phyloP scores from a whole-genome alignment of 2,888 invertebrate genomes.

The Papilio demoleus region DNA sequence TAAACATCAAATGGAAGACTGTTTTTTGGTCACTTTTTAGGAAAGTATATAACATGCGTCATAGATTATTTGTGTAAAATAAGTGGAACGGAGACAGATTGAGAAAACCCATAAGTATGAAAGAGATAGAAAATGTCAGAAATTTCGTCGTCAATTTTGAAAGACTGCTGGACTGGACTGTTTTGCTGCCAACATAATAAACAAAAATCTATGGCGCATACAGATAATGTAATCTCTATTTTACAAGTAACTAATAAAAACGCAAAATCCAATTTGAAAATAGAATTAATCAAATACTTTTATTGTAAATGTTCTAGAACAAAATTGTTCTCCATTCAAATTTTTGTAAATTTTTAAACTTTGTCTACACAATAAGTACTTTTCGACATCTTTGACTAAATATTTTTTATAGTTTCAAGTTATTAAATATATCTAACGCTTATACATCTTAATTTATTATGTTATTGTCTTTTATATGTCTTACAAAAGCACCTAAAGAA shows the following conservation, averaged over 20 bases:
- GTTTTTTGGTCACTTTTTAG: conserved; percentile 33
- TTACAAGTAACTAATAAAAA: not conserved
- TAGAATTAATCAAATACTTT: not conserved
- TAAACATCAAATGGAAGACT: conserved; percentile 42
- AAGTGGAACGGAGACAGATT: not conserved
- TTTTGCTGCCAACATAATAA: not conserved
- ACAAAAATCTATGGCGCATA: not conserved
- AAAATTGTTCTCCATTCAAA: too few relatives aligned
- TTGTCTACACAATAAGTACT: too few relatives aligned
- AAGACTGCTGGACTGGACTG: not conserved
- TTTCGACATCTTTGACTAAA: not conserved
- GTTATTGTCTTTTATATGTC: conserved; percentile 11
- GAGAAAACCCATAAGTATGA: not conserved
- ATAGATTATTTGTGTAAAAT: not conserved
- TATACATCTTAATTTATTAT: conserved; percentile 1
- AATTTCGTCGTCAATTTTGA: not conserved
- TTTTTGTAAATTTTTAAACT: too few relatives aligned
- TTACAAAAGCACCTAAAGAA: not conserved
- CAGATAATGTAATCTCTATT: too few relatives aligned
- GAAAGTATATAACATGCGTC: not conserved
- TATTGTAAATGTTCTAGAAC: too few relatives aligned
- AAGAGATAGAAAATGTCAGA: not conserved
- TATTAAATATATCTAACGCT: not conserved
- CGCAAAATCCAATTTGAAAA: not conserved
- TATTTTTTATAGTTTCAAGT: not conserved